These are phyloP conservation scores for Hydrophis major DNA, from an alignment of 2,797 vertebrate genomes.

Conservation along the genomic window DNA sequence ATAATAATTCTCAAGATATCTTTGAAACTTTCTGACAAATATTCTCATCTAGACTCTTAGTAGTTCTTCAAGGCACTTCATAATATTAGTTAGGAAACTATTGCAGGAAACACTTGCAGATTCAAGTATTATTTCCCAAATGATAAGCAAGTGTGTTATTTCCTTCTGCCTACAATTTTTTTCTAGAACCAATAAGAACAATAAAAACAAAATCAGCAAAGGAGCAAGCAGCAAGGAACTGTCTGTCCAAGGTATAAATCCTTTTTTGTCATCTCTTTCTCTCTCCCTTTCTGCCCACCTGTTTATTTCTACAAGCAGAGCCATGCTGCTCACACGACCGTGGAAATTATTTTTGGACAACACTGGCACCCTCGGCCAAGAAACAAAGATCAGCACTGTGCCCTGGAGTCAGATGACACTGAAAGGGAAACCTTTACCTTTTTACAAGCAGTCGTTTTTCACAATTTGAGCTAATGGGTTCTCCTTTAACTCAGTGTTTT, in stretches of 20 bases:
- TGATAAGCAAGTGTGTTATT: neutral
- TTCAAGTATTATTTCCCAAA: neutral
- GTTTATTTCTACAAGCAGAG: neutral
- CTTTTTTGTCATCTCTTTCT: neutral
- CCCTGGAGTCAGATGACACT: neutral
- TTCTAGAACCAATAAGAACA: neutral
- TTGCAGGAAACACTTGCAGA: slow-evolving; percentile 1
- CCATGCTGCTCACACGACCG: neutral
- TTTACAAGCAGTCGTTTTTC: neutral
- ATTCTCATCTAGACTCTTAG: neutral
- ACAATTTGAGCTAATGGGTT: neutral
- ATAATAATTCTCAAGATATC: neutral
- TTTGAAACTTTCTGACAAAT: neutral
- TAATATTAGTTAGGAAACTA: neutral
- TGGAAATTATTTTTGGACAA: neutral
- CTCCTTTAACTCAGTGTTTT: neutral
- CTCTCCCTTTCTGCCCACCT: no score
- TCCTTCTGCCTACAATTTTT: neutral
- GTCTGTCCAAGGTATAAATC: neutral
- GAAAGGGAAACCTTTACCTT: neutral
- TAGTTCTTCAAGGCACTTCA: neutral
- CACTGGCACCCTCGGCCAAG: neutral
- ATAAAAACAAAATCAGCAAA: neutral
- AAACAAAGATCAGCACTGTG: neutral
- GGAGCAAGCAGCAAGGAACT: neutral